Percentiles rank a stretch among this genome's conserved stretches.
Evolutionary conservation across 2,797 vertebrate species (phyloP).

Genomic region (Psittacula derbiana): DNA sequence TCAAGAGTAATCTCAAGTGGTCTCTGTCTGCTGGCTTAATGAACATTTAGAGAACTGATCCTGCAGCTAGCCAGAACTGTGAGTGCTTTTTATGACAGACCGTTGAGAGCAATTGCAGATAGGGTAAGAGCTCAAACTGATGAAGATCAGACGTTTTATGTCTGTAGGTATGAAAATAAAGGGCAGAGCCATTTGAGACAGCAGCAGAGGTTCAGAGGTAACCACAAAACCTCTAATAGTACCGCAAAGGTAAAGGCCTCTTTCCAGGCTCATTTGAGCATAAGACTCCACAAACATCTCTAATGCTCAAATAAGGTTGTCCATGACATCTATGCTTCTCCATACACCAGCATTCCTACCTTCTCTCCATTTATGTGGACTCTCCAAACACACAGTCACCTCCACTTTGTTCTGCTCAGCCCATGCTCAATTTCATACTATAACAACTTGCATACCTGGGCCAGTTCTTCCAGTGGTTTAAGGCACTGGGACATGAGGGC

Average conservation of each 20-base stretch:
- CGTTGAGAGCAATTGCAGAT: neutral
- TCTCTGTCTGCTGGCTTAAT: constrained; percentile 52
- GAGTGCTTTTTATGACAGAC: constrained; percentile 29
- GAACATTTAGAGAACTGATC: constrained; percentile 18
- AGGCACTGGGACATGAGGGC: neutral
- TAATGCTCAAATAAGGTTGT: neutral
- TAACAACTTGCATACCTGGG: neutral
- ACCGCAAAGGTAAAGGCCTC: neutral
- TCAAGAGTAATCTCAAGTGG: constrained; percentile 28
- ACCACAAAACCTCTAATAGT: neutral
- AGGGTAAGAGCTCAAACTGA: neutral
- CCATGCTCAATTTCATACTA: no score
- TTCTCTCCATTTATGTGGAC: neutral
- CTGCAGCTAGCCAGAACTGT: neutral
- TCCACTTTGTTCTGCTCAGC: neutral
- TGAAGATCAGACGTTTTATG: neutral
- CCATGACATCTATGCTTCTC: neutral
- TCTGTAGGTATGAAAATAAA: neutral
- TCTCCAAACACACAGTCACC: neutral
- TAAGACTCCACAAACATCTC: neutral
- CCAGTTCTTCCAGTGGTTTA: neutral
- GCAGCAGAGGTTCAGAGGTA: neutral
- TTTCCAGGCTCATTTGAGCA: neutral
- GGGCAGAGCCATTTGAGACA: neutral
- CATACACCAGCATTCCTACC: neutral